Base-by-base conservation (phyloP, 2,797 vertebrate genomes). In the Emydoidea blandingii region DNA sequence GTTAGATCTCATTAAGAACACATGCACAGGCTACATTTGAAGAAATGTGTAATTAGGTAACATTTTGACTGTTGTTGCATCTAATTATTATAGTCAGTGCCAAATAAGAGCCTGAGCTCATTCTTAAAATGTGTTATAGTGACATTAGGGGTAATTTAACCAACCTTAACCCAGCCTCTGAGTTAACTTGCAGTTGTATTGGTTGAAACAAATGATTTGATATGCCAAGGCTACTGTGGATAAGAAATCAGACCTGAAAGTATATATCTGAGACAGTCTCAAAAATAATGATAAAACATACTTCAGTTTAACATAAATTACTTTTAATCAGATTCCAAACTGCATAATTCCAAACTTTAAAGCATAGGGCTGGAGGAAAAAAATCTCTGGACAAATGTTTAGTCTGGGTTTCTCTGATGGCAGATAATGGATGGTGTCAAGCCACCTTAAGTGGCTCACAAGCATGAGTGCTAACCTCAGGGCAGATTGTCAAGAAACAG, bases 311-410 rank as follows among this genome's bases (percentile, higher is more conserved):
- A 96, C 93, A 96, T 49, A 94, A 91, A 96, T 94, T 92, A 81
- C 12, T 80, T 41, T 93, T 93, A 92, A 57, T 50, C 89, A 87
- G 79, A 57, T 8, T 94, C 83, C 85, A 96, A 96, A 96, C 80
- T 94, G 96, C 91, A 96, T 96, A 94, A 88, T 96, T 21, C 37
- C 87, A 94, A 94, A 86, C 95, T 95, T 91, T 96, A 95, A 95
- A 94, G 87, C 57, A 59, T 31, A 93, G 91, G 62, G 95, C 91
- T 89, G 78, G 62, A 65, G 53, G 53, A 34, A 74, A 96, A 94
- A 91, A 92, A 80, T 79, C 96, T 88, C 86, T 65, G 89, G 87
- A 52, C 72, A 93, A 94, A 81, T 93, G 92, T 95, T 95, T 94
- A 96, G 85, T 37, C 76, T 41, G 62, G 53, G 93, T 95, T 96